Evolutionary conservation across 2,797 vertebrate species (phyloP), one percentile per base, ranked within the genome.

Genomic region (Pterois miles): DNA sequence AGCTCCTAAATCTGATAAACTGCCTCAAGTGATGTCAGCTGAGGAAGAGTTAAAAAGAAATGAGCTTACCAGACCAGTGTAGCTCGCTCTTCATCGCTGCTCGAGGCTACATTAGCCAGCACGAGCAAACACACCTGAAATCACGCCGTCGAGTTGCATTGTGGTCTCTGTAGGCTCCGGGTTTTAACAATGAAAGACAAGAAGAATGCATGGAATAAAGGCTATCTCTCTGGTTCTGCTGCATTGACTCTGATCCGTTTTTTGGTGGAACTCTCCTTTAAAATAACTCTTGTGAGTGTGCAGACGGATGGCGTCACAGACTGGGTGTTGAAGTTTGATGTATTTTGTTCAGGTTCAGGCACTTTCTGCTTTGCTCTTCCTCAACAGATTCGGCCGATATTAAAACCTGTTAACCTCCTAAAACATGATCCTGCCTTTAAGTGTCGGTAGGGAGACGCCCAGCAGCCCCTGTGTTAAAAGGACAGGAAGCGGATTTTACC

Each of bases 401-500:
- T 53, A 54, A 54, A 62, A 57, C 25, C 16, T 5, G 11, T 53
- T 14, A n/a, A 6, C n/a, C 53, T 56, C 22, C 23, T 12, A 38
- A 38, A n/a, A n/a, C n/a, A n/a, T n/a, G n/a, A n/a, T 77, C 33
- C 34, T 23, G 50, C 33, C 29, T 67, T 88, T 18, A 74, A 80
- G 60, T 23, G 40, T 16, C 54, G 13, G 72, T 31, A 52, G 74
- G 92, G 92, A 88, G 86, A 91, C 94, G 95, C 95, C 95, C 93
- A 88, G 79, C 82, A 88, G 86, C 62, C 70, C 74, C 88, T 54
- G 70, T 71, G 87, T 91, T 92, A 90, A 94, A 93, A 79, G 81
- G 91, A 91, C 94, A 93, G 94, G 94, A 95, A 94, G 90, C 66
- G 75, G 81, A 90, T 90, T 90, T 81, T 59, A 88, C 75, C 20